phyloP scores from a whole-genome alignment of 2,797 vertebrate species.

The Scarus forsteni region DNA sequence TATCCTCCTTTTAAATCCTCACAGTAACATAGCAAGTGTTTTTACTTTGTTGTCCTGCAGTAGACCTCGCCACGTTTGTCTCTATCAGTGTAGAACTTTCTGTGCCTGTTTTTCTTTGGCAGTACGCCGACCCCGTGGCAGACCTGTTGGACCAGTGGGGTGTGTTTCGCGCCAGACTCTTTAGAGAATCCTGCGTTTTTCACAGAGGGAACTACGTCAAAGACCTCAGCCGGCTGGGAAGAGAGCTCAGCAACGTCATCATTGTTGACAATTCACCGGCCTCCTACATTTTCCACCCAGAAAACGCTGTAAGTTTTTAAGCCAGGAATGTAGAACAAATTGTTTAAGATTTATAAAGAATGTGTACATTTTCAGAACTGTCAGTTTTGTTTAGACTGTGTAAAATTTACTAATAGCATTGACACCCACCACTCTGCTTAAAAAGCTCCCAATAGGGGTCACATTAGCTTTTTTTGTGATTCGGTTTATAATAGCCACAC shows the following conservation, averaged over 20 bases:
- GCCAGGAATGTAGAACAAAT: not conserved
- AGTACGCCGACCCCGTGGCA: constrained; percentile 98
- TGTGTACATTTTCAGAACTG: too few species aligned
- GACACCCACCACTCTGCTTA: too few species aligned
- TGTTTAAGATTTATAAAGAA: too few species aligned
- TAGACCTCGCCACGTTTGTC: constrained; percentile 36
- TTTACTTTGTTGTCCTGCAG: constrained; percentile 24
- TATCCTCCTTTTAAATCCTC: not conserved
- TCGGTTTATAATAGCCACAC: too few species aligned
- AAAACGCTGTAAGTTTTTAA: constrained; percentile 93
- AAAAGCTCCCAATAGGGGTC: too few species aligned
- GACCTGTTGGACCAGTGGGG: constrained; percentile 97
- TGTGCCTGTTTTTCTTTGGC: constrained; percentile 22
- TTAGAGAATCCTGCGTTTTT: constrained; percentile 97
- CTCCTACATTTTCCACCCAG: constrained; percentile 98
- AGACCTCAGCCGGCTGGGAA: constrained; percentile 95
- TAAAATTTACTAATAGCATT: too few species aligned
- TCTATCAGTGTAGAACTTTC: constrained; percentile 5
- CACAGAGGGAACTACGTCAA: constrained; percentile 98
- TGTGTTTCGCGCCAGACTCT: constrained; percentile 94
- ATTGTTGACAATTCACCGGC: constrained; percentile 98
- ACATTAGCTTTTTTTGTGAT: too few species aligned
- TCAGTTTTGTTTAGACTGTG: too few species aligned
- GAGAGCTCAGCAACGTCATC: constrained; percentile 96
- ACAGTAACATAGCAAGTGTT: not conserved